Evolutionary conservation across 2,888 invertebrate genomes (phyloP).

Genomic region (Lasioglossum calceatum): DNA sequence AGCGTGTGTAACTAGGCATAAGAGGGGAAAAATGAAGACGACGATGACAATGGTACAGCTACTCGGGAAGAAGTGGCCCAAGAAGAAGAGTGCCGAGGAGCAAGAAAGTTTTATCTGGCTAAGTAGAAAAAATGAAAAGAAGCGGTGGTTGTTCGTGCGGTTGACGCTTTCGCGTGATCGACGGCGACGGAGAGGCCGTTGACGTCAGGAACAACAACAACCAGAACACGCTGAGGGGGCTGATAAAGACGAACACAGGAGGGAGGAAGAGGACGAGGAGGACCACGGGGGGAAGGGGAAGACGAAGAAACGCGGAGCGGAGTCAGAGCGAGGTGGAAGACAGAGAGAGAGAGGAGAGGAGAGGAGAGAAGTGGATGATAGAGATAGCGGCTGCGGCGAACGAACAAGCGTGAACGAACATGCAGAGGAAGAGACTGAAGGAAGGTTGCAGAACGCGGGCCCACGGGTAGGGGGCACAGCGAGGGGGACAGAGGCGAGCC

Average conservation of each 20-base stretch:
- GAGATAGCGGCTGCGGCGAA: constrained; percentile 43
- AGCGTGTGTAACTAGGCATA: not conserved
- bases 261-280: not conserved
- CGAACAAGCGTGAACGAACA: constrained; percentile 60
- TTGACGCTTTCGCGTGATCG: constrained; percentile 53
- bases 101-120: not conserved
- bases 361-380: constrained; percentile 41
- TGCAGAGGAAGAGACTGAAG: constrained; percentile 57
- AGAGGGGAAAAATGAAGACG: not conserved
- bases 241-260: constrained; percentile 36
- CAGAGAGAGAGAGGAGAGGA: constrained; percentile 10
- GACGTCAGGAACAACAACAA: constrained; percentile 40
- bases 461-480: constrained; percentile 21
- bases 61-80: not conserved
- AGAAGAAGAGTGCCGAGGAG: not conserved
- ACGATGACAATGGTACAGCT: too few species aligned
- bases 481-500: constrained; percentile 64
- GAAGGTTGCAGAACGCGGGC: constrained; percentile 50
- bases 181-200: constrained; percentile 29
- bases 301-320: constrained; percentile 45
- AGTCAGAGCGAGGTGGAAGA: constrained; percentile 50
- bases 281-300: constrained; percentile 1
- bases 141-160: constrained; percentile 22
- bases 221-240: constrained; percentile 7
- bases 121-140: not conserved